These are phyloP conservation scores for Sycophila sp. DNA, from an alignment of 1,140 invertebrate species.

Conservation along the genomic window DNA sequence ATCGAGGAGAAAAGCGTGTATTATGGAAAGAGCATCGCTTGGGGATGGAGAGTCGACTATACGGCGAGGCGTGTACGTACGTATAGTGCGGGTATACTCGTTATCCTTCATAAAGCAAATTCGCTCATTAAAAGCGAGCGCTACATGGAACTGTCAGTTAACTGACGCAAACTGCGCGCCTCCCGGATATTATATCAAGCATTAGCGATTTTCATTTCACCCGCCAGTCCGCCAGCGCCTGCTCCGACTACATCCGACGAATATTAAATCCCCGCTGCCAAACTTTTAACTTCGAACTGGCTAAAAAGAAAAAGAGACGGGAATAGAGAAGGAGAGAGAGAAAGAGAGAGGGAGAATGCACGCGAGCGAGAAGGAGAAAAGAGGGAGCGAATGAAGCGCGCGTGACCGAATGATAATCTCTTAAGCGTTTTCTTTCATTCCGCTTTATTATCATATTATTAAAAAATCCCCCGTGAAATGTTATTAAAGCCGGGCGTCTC, in stretches of 20 bases:
- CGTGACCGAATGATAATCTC: conserved; percentile 62
- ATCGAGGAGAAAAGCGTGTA: too few species aligned
- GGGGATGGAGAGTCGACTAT: too few species aligned
- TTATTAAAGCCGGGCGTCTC: conserved; percentile 62
- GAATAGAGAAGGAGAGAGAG: background rate
- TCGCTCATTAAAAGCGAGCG: conserved; percentile 4
- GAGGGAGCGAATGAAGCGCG: conserved; percentile 43
- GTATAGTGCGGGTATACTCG: background rate
- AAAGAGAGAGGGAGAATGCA: conserved; percentile 38
- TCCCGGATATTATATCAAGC: background rate
- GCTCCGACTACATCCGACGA: background rate
- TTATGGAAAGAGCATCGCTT: background rate
- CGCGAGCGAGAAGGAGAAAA: conserved; percentile 18
- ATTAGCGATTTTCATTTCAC: conserved; percentile 23
- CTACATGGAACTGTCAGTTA: conserved; percentile 9
- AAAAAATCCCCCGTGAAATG: conserved; percentile 64
- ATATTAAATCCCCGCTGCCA: conserved; percentile 18
- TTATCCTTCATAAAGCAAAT: background rate
- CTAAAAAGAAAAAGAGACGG: background rate
- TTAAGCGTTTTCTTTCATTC: conserved; percentile 62
- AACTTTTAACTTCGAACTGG: too few species aligned
- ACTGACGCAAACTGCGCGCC: conserved; percentile 3
- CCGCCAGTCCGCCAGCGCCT: too few species aligned
- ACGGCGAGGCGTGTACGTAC: too few species aligned
- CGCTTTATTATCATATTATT: conserved; percentile 67